Conservation (phyloP, 1,140 invertebrate species). For the Pinna nobilis region DNA sequence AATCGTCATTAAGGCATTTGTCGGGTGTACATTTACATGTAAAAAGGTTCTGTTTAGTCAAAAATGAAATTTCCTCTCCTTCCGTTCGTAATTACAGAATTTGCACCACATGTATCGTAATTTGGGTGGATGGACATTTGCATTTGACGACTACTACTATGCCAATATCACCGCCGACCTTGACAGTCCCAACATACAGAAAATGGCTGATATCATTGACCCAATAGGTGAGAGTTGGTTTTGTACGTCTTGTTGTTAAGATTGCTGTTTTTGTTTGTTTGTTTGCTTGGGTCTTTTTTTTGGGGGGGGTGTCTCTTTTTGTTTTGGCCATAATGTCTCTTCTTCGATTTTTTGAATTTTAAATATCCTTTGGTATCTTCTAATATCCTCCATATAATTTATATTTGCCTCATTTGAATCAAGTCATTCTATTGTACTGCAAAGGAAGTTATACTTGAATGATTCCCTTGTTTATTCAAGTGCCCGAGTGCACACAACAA, state of each 20-base stretch:
- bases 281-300: too few species aligned
- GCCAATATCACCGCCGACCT: conserved; percentile 56
- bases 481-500: too few species aligned
- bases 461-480: too few species aligned
- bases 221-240: conserved; percentile 57
- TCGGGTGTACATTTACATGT: too few species aligned
- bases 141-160: conserved; percentile 60
- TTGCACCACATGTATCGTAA: conserved; percentile 67
- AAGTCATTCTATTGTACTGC: too few species aligned
- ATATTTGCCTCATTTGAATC: neutral
- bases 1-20: too few species aligned
- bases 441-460: too few species aligned
- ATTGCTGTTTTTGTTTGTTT: neutral
- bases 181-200: conserved; percentile 54
- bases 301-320: too few species aligned
- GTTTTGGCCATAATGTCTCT: neutral
- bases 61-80: neutral
- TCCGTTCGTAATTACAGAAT: conserved; percentile 53
- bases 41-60: too few species aligned
- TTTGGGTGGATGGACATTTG: conserved; percentile 67
- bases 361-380: neutral
- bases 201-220: conserved; percentile 64
- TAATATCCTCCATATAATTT: neutral
- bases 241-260: neutral
- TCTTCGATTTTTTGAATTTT: neutral